These are phyloP conservation scores for Tricholaema leucomelas DNA, from an alignment of 2,113 vertebrate species.

Conservation along the genomic window DNA sequence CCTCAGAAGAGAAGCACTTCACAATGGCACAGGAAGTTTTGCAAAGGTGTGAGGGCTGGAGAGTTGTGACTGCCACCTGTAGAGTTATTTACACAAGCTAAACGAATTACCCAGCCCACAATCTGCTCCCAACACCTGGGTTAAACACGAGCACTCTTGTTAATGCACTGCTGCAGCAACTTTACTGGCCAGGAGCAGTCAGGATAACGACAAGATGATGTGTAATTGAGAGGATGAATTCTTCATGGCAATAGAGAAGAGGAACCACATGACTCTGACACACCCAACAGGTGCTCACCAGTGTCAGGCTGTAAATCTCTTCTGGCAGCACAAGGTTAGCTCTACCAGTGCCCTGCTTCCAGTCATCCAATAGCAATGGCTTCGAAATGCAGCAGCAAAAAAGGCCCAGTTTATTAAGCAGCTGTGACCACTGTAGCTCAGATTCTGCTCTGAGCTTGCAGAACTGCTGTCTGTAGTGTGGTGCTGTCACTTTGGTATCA, in stretches of 20 bases:
- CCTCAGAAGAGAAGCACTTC: not conserved
- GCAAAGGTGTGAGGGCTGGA: not conserved
- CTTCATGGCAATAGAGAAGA: not conserved
- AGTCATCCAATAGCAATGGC: constrained; percentile 6
- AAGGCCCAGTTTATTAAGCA: constrained; percentile 15
- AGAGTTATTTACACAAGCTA: constrained; percentile 48
- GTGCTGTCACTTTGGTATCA: not conserved
- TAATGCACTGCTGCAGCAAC: not conserved
- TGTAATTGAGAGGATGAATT: not conserved
- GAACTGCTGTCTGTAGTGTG: not conserved
- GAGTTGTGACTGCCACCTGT: not conserved
- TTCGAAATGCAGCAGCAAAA: not conserved
- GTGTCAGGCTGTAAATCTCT: not conserved
- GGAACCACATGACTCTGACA: not conserved
- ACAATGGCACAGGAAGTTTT: not conserved
- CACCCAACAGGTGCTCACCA: not conserved
- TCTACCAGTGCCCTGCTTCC: not conserved
- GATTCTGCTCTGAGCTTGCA: not conserved
- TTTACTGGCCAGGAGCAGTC: not conserved
- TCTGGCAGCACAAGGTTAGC: not conserved
- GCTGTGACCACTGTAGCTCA: not conserved
- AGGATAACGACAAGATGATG: not conserved
- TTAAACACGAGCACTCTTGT: not conserved
- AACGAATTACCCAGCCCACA: constrained; percentile 48
- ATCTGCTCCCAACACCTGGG: constrained; percentile 61